Evolutionary conservation across 1,140 invertebrate genomes (phyloP), one percentile per base, ranked within the genome.

Genomic region (Drosophila mayri): DNA sequence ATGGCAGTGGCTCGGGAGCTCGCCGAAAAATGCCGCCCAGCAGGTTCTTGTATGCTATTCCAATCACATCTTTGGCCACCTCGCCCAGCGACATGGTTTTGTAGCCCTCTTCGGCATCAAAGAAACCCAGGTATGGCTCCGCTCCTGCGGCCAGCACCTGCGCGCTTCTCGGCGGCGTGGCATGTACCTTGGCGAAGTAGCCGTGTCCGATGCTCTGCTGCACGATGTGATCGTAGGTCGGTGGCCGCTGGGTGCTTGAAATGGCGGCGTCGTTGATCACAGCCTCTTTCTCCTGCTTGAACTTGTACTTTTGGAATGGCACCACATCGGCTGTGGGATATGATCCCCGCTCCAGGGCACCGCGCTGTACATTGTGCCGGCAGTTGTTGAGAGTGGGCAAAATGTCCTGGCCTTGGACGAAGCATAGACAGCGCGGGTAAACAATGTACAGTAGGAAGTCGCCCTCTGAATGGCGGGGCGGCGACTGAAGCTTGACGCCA

Each of bases 21-120:
- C 84, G 79, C 9, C 81, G 73, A 63, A 92, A 92, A 4, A 92
- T 18, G 14, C 85, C 82, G 3, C 91, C 84, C 20, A 90, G 20
- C 20, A 92, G 35, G 68, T 91, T 92, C n/a, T 85, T 87, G 49
- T 91, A 92, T 0, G 99, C 94, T 94, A 98, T 98, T 76, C 95
- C 96, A 18, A 97, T 97, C 66, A 99, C 96, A 67, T 97, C 97
- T 91, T 97, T 96, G 1, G 97, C 97, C 38, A 99, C 97, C 93
- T 99, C 68, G 95, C 95, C 47, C 97, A 94, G 35, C 95, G 94
- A 95, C 43, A 95, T 95, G 35, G 94, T 94, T 71, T 95, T 94
- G 61, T 96, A 95, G 74, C 97, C 97, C 95, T 99, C 98, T 37
- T 98, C 93, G 28, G 97, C 97, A 93, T 97, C 97, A 93, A 98